Conservation (phyloP, 2,113 vertebrate species). For the Scatophagus argus region DNA sequence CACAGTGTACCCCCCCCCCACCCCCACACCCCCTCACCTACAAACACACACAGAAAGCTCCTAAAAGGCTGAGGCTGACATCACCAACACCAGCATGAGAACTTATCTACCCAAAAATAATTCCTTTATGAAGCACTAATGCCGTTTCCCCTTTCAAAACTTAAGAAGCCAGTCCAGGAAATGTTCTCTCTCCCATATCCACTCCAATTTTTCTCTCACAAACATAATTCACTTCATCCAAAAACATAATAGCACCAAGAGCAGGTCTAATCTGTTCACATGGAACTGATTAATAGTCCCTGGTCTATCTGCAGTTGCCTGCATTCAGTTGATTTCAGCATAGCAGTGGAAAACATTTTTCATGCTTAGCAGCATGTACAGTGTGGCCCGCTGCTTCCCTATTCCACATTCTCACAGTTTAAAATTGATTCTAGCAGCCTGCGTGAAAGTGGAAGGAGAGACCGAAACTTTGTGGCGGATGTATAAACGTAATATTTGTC, state of each 20-base stretch:
- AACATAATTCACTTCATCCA: slow-evolving; percentile 44
- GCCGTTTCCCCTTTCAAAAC: slow-evolving; percentile 5
- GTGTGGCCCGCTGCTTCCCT: slow-evolving; percentile 63
- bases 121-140: slow-evolving; percentile 8
- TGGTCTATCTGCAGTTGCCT: slow-evolving; percentile 59
- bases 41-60: slow-evolving; percentile 23
- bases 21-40: slow-evolving; percentile 23
- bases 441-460: slow-evolving; percentile 64
- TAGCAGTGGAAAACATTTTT: slow-evolving; percentile 69
- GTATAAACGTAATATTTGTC: slow-evolving; percentile 66
- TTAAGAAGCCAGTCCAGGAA: neutral
- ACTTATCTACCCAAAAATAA: slow-evolving; percentile 16
- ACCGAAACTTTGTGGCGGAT: slow-evolving; percentile 63
- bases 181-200: neutral
- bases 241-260: slow-evolving; percentile 50
- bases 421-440: slow-evolving; percentile 70
- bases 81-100: slow-evolving; percentile 32
- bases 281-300: slow-evolving; percentile 72
- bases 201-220: slow-evolving; percentile 24
- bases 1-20: slow-evolving; percentile 30
- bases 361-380: slow-evolving; percentile 70
- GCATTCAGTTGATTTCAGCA: slow-evolving; percentile 51
- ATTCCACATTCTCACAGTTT: slow-evolving; percentile 63
- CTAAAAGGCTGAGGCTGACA: slow-evolving; percentile 21
- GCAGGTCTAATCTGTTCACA: slow-evolving; percentile 68